These are phyloP conservation scores for Eira barbara DNA, from an alignment of 2,113 vertebrate genomes.

Conservation along the genomic window DNA sequence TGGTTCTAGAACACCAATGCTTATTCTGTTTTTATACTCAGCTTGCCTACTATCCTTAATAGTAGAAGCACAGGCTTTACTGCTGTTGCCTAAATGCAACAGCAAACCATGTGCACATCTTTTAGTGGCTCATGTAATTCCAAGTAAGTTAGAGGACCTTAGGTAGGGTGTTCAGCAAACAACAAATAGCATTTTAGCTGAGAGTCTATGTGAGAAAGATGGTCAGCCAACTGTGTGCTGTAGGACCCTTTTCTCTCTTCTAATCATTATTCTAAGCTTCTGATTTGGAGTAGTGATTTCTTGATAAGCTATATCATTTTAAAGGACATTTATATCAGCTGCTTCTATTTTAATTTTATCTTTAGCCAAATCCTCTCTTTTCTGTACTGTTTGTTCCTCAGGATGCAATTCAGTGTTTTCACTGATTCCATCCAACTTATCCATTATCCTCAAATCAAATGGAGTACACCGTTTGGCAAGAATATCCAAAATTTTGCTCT, in stretches of 20 bases:
- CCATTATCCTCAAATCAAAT: conserved; percentile 8
- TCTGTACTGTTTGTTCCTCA: neutral
- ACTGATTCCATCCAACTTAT: conserved; percentile 10
- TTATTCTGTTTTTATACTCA: neutral
- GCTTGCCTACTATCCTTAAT: neutral
- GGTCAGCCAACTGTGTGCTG: neutral
- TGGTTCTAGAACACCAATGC: neutral
- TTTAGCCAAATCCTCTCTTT: conserved; percentile 1
- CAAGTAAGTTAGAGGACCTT: neutral
- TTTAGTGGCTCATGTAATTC: neutral
- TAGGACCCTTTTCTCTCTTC: neutral
- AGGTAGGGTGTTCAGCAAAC: neutral
- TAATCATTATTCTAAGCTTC: neutral
- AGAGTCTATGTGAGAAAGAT: neutral
- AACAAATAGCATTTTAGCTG: neutral
- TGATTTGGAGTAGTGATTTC: neutral
- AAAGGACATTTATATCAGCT: neutral
- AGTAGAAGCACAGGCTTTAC: neutral
- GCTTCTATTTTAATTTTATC: conserved; percentile 3
- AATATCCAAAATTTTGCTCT: neutral
- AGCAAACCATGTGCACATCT: neutral
- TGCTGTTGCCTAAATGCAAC: neutral
- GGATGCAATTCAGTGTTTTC: neutral
- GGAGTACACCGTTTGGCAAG: neutral
- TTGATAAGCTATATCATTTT: neutral